phyloP scores from a whole-genome alignment of 2,888 invertebrate species.

The Ptilodon capucinus region DNA sequence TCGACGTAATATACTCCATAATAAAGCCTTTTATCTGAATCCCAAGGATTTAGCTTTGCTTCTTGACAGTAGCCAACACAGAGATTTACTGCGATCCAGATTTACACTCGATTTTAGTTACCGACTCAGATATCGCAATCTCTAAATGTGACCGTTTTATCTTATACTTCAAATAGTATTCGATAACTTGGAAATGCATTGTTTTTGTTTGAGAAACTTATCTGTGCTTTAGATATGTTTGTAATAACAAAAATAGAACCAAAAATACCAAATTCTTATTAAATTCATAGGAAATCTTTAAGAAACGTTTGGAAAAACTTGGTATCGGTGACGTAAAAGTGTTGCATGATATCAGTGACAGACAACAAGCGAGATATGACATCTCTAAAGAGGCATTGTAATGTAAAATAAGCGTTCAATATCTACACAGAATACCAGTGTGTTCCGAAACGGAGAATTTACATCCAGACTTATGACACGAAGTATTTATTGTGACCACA shows the following conservation, averaged over 20 bases:
- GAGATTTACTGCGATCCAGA: slow-evolving; percentile 20
- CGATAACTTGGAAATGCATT: slow-evolving; percentile 18
- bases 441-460: slow-evolving; percentile 9
- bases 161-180: slow-evolving; percentile 22
- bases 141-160: slow-evolving; percentile 16
- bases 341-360: slow-evolving; percentile 20
- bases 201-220: slow-evolving; percentile 25
- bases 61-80: slow-evolving; percentile 12
- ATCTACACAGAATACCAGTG: slow-evolving; percentile 14
- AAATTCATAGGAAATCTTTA: background rate
- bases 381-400: slow-evolving; percentile 19
- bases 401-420: slow-evolving; percentile 37
- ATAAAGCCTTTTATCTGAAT: slow-evolving; percentile 11
- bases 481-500: slow-evolving; percentile 9
- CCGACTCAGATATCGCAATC: slow-evolving; percentile 13
- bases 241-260: background rate
- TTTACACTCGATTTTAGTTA: slow-evolving; percentile 14
- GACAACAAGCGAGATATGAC: background rate
- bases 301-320: slow-evolving; percentile 12
- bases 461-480: slow-evolving; percentile 3
- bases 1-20: background rate
- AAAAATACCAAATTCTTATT: no score
- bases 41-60: slow-evolving; percentile 11
- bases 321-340: slow-evolving; percentile 15
- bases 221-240: slow-evolving; percentile 3